Evolutionary conservation across 2,888 invertebrate genomes (phyloP).

Genomic region (Agrypnus murinus): DNA sequence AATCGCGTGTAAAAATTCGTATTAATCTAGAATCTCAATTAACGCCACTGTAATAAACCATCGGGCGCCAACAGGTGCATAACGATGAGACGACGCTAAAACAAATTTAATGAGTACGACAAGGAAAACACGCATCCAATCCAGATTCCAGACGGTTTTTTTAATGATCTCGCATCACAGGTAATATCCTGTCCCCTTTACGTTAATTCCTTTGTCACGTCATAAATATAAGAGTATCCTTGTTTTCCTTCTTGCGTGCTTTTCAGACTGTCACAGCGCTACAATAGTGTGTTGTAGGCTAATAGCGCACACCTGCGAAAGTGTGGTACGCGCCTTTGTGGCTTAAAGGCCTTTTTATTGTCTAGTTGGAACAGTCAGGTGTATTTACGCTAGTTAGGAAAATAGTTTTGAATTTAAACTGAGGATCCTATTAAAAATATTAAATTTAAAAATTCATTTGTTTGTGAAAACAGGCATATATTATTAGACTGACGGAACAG

Average conservation of each 20-base stretch:
- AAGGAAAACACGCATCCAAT: conserved; percentile 61
- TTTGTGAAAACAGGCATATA: too few relatives aligned
- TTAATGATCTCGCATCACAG: conserved; percentile 65
- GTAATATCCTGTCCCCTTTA: conserved; percentile 65
- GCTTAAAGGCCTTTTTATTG: conserved; percentile 30
- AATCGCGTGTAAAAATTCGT: conserved; percentile 62
- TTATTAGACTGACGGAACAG: too few relatives aligned
- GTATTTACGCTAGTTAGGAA: conserved; percentile 42
- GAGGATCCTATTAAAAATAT: too few relatives aligned
- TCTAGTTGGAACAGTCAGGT: conserved; percentile 19
- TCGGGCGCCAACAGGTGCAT: conserved; percentile 61
- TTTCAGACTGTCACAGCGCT: conserved; percentile 20
- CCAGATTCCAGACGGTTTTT: conserved; percentile 67
- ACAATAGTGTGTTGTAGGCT: conserved; percentile 30
- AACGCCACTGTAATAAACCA: conserved; percentile 64
- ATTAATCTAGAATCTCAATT: conserved; percentile 64
- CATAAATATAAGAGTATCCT: conserved; percentile 59
- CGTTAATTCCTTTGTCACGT: conserved; percentile 67
- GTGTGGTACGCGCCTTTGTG: neutral
- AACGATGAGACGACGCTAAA: conserved; percentile 59
- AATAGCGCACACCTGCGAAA: conserved; percentile 43
- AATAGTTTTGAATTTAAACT: neutral
- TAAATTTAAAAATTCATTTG: too few relatives aligned
- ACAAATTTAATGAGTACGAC: conserved; percentile 55
- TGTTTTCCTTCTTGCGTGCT: conserved; percentile 25